Conservation (phyloP, 2,888 invertebrate genomes). For the Parnassius glacialis region DNA sequence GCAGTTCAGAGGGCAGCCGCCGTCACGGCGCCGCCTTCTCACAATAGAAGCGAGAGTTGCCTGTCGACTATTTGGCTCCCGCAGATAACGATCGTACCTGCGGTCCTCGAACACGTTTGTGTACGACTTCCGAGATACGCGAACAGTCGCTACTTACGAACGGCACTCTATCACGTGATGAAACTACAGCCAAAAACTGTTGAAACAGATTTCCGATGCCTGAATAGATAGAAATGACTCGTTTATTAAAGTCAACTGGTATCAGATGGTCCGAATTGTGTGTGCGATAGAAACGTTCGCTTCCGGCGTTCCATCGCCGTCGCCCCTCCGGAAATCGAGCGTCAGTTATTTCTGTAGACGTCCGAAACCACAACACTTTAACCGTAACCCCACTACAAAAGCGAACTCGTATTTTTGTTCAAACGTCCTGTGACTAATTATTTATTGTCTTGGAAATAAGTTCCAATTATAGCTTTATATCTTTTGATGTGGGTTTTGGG, state of each 20-base stretch:
- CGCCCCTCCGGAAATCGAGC: slow-evolving; percentile 27
- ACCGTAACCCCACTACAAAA: slow-evolving; percentile 20
- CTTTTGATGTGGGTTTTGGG: slow-evolving; percentile 46
- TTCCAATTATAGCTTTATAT: slow-evolving; percentile 38
- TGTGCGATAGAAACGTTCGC: slow-evolving; percentile 22
- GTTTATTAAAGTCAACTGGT: slow-evolving; percentile 14
- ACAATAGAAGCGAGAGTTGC: slow-evolving; percentile 73
- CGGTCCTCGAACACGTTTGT: slow-evolving; percentile 49
- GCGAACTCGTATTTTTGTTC: slow-evolving; percentile 9
- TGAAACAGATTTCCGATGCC: slow-evolving; percentile 19
- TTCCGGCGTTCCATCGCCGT: slow-evolving; percentile 25
- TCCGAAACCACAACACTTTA: slow-evolving; percentile 25
- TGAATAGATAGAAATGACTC: slow-evolving; percentile 14
- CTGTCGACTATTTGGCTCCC: slow-evolving; percentile 56
- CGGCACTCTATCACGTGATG: slow-evolving; percentile 5
- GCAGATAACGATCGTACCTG: slow-evolving; percentile 60
- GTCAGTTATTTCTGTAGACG: slow-evolving; percentile 27
- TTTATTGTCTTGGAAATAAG: slow-evolving; percentile 24
- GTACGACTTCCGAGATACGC: slow-evolving; percentile 54
- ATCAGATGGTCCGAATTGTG: slow-evolving; percentile 26
- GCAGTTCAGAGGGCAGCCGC: slow-evolving; percentile 67
- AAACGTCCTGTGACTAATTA: slow-evolving; percentile 20
- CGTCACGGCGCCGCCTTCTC: slow-evolving; percentile 54
- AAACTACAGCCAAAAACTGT: slow-evolving; percentile 20
- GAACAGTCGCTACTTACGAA: slow-evolving; percentile 28